A percentile compares a stretch with the other conserved stretches of the same genome.
Conservation (phyloP, 2,113 vertebrate genomes). For the Bungarus multicinctus region DNA sequence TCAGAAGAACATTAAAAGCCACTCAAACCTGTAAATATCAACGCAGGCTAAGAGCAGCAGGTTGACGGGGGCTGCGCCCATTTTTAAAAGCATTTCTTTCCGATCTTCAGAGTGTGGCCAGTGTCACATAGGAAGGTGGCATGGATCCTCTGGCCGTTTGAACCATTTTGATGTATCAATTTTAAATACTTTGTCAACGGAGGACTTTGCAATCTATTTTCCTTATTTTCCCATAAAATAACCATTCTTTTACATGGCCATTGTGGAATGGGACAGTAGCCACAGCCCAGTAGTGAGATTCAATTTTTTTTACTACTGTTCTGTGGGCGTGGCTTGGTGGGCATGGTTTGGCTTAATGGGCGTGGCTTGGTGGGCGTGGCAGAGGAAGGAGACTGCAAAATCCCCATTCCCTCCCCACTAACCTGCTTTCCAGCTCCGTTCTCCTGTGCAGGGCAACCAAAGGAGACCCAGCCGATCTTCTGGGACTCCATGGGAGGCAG, state of each 20-base stretch:
- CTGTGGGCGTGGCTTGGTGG: too few species aligned
- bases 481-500: too few species aligned
- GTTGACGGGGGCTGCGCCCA: background rate
- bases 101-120: background rate
- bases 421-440: too few species aligned
- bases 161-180: background rate
- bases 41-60: background rate
- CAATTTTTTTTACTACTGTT: too few species aligned
- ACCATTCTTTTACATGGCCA: background rate
- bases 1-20: background rate
- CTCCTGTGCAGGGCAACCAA: too few species aligned
- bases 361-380: too few species aligned
- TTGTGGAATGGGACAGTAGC: background rate
- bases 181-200: background rate
- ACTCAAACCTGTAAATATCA: background rate
- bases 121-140: background rate
- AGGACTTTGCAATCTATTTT: background rate
- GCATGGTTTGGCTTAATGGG: too few species aligned
- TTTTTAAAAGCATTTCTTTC: background rate
- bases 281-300: too few species aligned
- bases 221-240: background rate
- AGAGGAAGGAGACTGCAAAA: too few species aligned
- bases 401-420: too few species aligned
- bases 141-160: background rate
- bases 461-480: too few species aligned